Evolutionary conservation across 2,888 invertebrate species (phyloP).

Genomic region (Thumatha senex): DNA sequence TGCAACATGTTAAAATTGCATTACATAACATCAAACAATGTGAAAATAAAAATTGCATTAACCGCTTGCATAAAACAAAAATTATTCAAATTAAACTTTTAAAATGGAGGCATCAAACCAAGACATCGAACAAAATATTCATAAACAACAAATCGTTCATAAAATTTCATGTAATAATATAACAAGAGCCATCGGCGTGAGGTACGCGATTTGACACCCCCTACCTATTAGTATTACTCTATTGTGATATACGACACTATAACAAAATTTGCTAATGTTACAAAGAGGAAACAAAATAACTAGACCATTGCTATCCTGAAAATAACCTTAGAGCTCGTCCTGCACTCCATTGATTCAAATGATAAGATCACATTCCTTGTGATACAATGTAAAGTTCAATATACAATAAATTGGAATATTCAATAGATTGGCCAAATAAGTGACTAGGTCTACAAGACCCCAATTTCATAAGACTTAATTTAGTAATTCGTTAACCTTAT

Average conservation of each 20-base stretch:
- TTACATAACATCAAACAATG: conserved; percentile 84
- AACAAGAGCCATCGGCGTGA: conserved; percentile 70
- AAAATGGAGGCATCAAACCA: conserved; percentile 84
- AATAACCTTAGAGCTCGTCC: conserved; percentile 76
- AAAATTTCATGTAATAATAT: conserved; percentile 80
- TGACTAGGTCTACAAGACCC: conserved; percentile 81
- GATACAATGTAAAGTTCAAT: conserved; percentile 76
- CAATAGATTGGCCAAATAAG: conserved; percentile 82
- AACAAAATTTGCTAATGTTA: conserved; percentile 82
- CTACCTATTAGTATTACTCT: conserved; percentile 79
- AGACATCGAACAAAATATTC: conserved; percentile 75
- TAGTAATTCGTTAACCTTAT: conserved; percentile 84
- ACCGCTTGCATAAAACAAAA: conserved; percentile 83
- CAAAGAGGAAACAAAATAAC: conserved; percentile 74
- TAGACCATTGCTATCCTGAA: conserved; percentile 83
- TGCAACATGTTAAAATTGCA: conserved; percentile 84
- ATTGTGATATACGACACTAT: conserved; percentile 82
- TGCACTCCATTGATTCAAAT: conserved; percentile 80
- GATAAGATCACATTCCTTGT: conserved; percentile 67
- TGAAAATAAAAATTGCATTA: conserved; percentile 83
- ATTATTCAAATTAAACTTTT: conserved; percentile 80
- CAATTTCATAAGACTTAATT: conserved; percentile 80
- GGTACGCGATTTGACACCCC: conserved; percentile 82
- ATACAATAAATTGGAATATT: conserved; percentile 83
- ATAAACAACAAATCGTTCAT: conserved; percentile 80